These are phyloP conservation scores for Gymnobelideus leadbeateri DNA, from an alignment of 2,113 vertebrate genomes.

Conservation along the genomic window DNA sequence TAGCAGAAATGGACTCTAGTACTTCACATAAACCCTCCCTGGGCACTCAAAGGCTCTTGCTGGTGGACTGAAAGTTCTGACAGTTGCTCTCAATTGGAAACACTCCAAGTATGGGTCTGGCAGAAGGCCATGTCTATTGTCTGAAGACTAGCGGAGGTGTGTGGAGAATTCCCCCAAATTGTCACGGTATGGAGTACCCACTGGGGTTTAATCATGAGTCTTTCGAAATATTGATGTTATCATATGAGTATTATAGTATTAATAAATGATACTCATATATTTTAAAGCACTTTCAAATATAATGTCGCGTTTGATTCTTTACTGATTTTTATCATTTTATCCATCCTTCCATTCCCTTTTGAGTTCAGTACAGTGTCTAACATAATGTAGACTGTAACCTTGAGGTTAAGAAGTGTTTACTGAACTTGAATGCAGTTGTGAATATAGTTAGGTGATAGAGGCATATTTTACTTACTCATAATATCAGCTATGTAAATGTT, in stretches of 20 bases:
- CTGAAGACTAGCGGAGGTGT: neutral
- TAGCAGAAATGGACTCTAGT: neutral
- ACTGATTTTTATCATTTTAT: neutral
- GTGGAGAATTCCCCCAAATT: neutral
- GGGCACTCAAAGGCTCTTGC: neutral
- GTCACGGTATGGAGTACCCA: neutral
- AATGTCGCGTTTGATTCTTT: conserved; percentile 44
- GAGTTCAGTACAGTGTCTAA: neutral
- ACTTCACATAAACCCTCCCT: neutral
- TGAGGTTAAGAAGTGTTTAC: neutral
- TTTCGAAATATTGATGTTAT: neutral
- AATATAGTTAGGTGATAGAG: neutral
- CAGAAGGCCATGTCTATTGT: neutral
- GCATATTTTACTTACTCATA: neutral
- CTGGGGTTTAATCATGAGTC: neutral
- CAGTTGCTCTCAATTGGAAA: neutral
- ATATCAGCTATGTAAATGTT: neutral
- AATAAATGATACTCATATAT: conserved; percentile 36
- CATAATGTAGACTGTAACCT: neutral
- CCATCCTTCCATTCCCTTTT: neutral
- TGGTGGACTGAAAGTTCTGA: neutral
- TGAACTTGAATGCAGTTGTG: neutral
- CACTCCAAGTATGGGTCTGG: neutral
- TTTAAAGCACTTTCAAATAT: conserved; percentile 3
- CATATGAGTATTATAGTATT: neutral